Percentiles rank a stretch among this genome's conserved stretches.
These are phyloP conservation scores for Cinara cedri DNA, from an alignment of 2,888 invertebrate genomes.

Conservation along the genomic window DNA sequence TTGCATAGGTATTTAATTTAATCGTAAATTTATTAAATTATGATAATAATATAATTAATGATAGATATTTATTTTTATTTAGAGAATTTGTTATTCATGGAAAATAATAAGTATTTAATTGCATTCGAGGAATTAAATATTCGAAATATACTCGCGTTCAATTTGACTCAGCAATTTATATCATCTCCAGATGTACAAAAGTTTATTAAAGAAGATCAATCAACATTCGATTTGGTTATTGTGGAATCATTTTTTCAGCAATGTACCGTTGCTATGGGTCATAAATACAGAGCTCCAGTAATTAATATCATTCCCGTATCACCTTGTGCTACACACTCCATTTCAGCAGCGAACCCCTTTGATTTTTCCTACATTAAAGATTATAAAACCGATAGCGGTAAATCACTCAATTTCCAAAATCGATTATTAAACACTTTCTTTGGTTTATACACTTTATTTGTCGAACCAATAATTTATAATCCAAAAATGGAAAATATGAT, in stretches of 20 bases:
- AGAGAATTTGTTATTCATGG: too few relatives aligned
- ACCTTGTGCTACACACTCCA: not conserved
- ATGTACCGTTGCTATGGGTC: slow-evolving; percentile 60
- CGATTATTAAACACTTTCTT: not conserved
- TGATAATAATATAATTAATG: too few relatives aligned
- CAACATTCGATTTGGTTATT: slow-evolving; percentile 36
- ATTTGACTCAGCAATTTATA: not conserved
- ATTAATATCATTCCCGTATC: slow-evolving; percentile 55
- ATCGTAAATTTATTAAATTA: too few relatives aligned
- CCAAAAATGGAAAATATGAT: not conserved
- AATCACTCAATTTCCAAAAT: not conserved
- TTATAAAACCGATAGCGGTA: not conserved
- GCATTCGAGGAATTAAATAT: not conserved
- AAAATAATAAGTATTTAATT: not conserved
- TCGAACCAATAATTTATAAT: slow-evolving; percentile 7
- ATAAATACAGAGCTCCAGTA: slow-evolving; percentile 60
- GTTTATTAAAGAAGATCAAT: slow-evolving; percentile 28
- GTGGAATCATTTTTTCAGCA: slow-evolving; percentile 60
- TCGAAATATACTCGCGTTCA: not conserved
- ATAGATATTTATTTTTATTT: too few relatives aligned
- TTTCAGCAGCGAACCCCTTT: not conserved
- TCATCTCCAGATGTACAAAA: slow-evolving; percentile 1
- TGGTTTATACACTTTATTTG: not conserved
- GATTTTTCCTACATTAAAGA: slow-evolving; percentile 20
- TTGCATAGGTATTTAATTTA: too few relatives aligned